Evolutionary conservation across 2,888 invertebrate species (phyloP).

Genomic region (Agrotis exclamationis): DNA sequence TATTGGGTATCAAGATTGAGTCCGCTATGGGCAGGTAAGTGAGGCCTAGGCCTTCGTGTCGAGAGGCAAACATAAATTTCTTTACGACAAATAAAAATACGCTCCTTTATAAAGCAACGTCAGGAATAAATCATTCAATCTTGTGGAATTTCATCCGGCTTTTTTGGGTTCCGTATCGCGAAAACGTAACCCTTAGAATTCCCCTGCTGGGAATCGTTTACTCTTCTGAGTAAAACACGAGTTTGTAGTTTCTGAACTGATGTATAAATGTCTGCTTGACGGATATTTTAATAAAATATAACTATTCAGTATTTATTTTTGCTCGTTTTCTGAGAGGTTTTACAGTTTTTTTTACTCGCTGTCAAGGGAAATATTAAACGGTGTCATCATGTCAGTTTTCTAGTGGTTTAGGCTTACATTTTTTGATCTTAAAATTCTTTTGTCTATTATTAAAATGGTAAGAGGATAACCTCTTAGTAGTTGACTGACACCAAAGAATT

Average conservation of each 20-base stretch:
- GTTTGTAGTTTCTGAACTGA: constrained; percentile 25
- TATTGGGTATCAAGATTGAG: constrained; percentile 80
- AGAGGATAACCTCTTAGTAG: neutral
- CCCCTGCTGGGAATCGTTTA: constrained; percentile 40
- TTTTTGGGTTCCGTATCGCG: constrained; percentile 58
- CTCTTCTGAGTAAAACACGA: constrained; percentile 29
- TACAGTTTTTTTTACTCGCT: neutral
- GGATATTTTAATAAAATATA: constrained; percentile 48
- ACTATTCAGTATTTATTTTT: constrained; percentile 4
- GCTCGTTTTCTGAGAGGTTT: neutral
- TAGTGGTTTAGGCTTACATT: neutral
- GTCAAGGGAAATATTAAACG: constrained; percentile 21
- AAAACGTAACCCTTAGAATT: constrained; percentile 60
- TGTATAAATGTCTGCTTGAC: constrained; percentile 18
- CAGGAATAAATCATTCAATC: constrained; percentile 87
- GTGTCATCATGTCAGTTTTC: neutral
- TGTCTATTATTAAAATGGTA: neutral
- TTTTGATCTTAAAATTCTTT: neutral
- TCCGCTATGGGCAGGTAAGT: constrained; percentile 76
- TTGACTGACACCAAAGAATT: constrained; percentile 20
- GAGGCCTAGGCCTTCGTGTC: constrained; percentile 67
- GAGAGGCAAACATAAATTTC: constrained; percentile 82
- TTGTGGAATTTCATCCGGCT: constrained; percentile 71
- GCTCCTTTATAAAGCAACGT: constrained; percentile 75
- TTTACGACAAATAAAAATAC: constrained; percentile 88